phyloP scores from a whole-genome alignment of 2,113 vertebrate genomes.

The Oplegnathus fasciatus region DNA sequence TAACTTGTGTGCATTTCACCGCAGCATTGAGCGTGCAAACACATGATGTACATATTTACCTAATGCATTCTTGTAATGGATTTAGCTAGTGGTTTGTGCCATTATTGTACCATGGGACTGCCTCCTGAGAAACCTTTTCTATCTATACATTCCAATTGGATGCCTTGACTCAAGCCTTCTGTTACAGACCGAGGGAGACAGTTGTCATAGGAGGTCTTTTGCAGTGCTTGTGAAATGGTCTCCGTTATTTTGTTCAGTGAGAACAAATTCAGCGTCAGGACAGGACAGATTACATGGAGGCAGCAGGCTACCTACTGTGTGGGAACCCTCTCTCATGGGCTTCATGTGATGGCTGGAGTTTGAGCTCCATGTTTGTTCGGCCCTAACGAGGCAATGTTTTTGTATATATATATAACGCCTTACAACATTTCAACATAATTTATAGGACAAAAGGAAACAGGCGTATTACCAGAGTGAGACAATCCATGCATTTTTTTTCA shows the following conservation, averaged over 20 bases:
- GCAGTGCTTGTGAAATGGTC: constrained; percentile 42
- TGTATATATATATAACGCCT: constrained; percentile 76
- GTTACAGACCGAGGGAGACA: constrained; percentile 52
- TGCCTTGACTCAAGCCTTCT: constrained; percentile 78
- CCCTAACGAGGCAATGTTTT: constrained; percentile 60
- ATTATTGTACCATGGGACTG: constrained; percentile 71
- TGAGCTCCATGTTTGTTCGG: constrained; percentile 46
- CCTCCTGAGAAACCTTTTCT: constrained; percentile 78
- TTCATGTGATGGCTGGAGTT: constrained; percentile 52
- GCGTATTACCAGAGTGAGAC: constrained; percentile 77
- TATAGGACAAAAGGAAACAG: constrained; percentile 72
- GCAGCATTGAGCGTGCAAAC: constrained; percentile 39
- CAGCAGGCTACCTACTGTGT: constrained; percentile 55
- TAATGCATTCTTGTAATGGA: constrained; percentile 50
- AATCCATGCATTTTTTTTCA: constrained; percentile 79
- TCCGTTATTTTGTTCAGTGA: constrained; percentile 36
- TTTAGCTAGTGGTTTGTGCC: constrained; percentile 55
- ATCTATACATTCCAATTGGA: constrained; percentile 85
- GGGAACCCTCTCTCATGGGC: constrained; percentile 40
- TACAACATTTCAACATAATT: constrained; percentile 75
- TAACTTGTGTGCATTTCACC: constrained; percentile 44
- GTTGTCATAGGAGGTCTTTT: constrained; percentile 35
- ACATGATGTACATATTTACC: constrained; percentile 72
- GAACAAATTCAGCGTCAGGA: constrained; percentile 29
- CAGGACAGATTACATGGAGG: constrained; percentile 35